These are phyloP conservation scores for Eristalis tenax DNA, from an alignment of 2,888 invertebrate species.

Conservation along the genomic window DNA sequence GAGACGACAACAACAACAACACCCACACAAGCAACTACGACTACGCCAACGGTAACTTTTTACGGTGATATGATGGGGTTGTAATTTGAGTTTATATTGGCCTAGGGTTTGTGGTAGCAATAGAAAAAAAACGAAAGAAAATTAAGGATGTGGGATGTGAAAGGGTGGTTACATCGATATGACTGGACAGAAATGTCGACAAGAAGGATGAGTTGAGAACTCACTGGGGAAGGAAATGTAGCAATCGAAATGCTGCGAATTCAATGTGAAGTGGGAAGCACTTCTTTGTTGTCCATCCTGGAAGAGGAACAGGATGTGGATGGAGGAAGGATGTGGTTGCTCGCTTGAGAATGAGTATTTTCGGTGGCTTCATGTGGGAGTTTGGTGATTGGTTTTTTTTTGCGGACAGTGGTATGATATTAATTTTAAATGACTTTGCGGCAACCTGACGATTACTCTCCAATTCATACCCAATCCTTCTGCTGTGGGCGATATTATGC, in stretches of 20 bases:
- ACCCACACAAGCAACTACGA: not conserved
- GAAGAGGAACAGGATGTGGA: not conserved
- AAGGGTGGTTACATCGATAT: not conserved
- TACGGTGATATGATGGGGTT: not conserved
- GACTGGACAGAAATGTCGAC: not conserved
- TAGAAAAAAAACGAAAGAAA: not conserved
- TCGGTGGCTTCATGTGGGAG: too few relatives aligned
- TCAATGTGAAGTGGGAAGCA: not conserved
- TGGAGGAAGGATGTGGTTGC: not conserved
- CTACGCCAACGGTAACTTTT: not conserved
- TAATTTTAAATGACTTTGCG: too few relatives aligned
- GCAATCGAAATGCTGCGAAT: not conserved
- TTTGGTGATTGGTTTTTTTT: too few relatives aligned
- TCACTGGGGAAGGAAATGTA: not conserved
- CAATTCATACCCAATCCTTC: too few relatives aligned
- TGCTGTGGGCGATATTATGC: too few relatives aligned
- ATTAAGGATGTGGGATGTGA: not conserved
- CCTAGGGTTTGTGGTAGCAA: slow-evolving; percentile 1
- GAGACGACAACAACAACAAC: not conserved
- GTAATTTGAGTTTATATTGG: slow-evolving; percentile 15
- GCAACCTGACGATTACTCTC: too few relatives aligned
- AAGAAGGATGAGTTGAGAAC: not conserved
- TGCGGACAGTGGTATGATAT: too few relatives aligned
- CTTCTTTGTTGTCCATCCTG: not conserved
- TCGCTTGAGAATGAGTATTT: too few relatives aligned